Evolutionary conservation across 2,888 invertebrate genomes (phyloP), one percentile per base, ranked within the genome.

Genomic region (Meandrusa payeni): DNA sequence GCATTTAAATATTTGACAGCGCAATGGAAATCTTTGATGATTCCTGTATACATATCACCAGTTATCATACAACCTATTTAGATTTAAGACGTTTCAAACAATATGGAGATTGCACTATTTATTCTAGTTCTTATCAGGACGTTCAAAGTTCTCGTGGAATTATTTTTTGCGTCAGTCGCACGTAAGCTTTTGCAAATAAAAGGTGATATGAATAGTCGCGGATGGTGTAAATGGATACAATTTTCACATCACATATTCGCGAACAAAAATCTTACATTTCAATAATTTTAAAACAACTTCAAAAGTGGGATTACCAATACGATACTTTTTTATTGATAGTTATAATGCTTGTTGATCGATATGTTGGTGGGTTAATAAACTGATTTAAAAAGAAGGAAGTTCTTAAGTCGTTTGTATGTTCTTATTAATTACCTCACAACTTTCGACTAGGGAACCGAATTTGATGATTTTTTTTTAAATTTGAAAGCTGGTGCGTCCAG

Each of bases 121-220:
- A 50, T 47, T 46, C 39, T 50, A 54, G 50, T 41, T 47, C 51
- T 59, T 64, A 62, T 63, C 58, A 54, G 47, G 28, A 42, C 44
- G 36, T 45, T 50, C 45, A 45, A 48, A 55, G 48, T 51, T 45
- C 41, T 47, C 32, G 43, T 44, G 47, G 48, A 51, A 54, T 58
- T 56, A 62, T 55, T 55, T 61, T 60, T 60, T 60, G 50, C 61
- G 63, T 60, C 64, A 61, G 52, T 54, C 55, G 50, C 31, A 41
- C 34, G 27, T 53, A 55, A 59, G 53, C 52, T 51, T 37, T 10
- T 26, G 43, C 50, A 64, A 59, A 62, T 55, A 59, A 36, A 13
- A 41, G 36, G 34, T 47, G 47, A 31, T 42, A 46, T 28, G 22
- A 11, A 34, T n/a, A 34, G 22, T 17, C 32, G 22, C n/a, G 6